These are phyloP conservation scores for Plebejus argus DNA, from an alignment of 2,888 invertebrate species.

Conservation along the genomic window DNA sequence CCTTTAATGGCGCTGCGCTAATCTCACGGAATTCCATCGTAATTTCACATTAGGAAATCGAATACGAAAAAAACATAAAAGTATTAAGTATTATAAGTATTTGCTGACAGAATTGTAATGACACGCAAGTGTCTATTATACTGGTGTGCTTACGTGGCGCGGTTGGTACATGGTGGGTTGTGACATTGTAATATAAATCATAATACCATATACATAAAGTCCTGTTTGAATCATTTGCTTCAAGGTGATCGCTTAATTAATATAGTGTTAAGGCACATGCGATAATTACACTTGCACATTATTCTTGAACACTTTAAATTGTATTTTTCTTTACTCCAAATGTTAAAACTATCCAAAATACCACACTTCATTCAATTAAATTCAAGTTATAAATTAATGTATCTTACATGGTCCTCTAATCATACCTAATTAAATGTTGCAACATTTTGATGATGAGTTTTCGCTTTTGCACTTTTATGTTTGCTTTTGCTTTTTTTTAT, in stretches of 20 bases:
- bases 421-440: too few species aligned
- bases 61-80: too few species aligned
- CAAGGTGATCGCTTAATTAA: conserved; percentile 20
- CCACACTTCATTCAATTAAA: too few species aligned
- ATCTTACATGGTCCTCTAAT: too few species aligned
- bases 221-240: conserved; percentile 39
- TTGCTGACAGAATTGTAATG: neutral
- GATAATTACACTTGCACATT: conserved; percentile 17
- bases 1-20: too few species aligned
- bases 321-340: too few species aligned
- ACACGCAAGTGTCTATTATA: neutral
- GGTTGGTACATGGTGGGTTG: conserved; percentile 37
- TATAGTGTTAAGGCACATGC: conserved; percentile 32
- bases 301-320: neutral
- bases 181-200: conserved; percentile 43
- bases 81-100: neutral
- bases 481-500: neutral
- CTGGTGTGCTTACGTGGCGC: conserved; percentile 28
- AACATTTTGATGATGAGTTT: too few species aligned
- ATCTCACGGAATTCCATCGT: too few species aligned
- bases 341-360: too few species aligned
- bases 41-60: too few species aligned
- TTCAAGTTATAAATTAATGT: too few species aligned
- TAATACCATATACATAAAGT: conserved; percentile 38
- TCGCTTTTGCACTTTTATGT: too few species aligned